phyloP scores from a whole-genome alignment of 1,140 invertebrate species.

The Magallana ariakensis region DNA sequence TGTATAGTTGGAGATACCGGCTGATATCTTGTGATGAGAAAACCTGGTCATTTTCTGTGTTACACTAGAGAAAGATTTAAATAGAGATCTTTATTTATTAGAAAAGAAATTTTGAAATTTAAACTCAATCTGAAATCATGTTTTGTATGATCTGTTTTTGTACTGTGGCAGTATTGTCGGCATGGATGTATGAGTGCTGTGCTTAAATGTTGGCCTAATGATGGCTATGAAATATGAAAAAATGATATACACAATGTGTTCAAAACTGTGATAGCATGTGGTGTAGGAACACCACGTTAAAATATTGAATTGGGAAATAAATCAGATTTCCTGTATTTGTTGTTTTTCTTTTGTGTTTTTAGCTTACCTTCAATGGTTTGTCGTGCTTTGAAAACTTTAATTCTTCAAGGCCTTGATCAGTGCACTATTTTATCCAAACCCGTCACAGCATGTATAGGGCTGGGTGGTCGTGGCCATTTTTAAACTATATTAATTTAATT shows the following conservation, averaged over 20 bases:
- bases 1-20: conserved; percentile 14
- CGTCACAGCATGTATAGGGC: too few species aligned
- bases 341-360: not conserved
- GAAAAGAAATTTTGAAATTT: conserved; percentile 3
- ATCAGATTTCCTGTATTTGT: not conserved
- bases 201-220: not conserved
- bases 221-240: not conserved
- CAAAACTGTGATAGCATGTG: conserved; percentile 33
- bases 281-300: not conserved
- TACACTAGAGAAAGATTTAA: not conserved
- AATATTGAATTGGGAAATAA: conserved; percentile 25
- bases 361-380: too few species aligned
- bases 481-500: too few species aligned
- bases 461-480: too few species aligned
- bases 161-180: conserved; percentile 3
- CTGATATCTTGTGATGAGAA: conserved; percentile 23
- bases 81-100: conserved; percentile 28
- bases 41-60: conserved; percentile 34
- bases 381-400: too few species aligned
- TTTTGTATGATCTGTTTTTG: conserved; percentile 24
- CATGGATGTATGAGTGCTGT: conserved; percentile 22
- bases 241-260: conserved; percentile 26
- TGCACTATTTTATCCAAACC: too few species aligned
- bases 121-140: conserved; percentile 12
- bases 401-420: too few species aligned